phyloP scores from a whole-genome alignment of 2,888 invertebrate genomes.

The Achlya flavicornis region DNA sequence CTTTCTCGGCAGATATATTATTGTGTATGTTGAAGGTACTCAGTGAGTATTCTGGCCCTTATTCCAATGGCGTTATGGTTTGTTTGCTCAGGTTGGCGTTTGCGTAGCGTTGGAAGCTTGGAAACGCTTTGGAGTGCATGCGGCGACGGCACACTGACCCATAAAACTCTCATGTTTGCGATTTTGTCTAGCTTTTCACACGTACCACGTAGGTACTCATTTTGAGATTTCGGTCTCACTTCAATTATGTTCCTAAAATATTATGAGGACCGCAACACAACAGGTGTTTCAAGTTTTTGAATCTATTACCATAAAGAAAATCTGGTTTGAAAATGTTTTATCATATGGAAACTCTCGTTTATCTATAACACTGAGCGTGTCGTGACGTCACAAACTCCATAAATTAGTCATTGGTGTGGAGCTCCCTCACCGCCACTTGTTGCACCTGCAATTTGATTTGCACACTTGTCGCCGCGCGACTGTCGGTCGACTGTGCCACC shows the following conservation, averaged over 20 bases:
- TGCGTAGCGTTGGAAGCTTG: not conserved
- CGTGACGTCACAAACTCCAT: not conserved
- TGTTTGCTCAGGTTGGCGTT: not conserved
- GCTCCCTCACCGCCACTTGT: constrained; percentile 15
- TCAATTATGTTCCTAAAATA: constrained; percentile 2
- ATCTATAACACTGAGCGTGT: not conserved
- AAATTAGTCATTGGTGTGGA: not conserved
- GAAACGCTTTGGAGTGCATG: constrained; percentile 8
- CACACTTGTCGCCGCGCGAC: constrained; percentile 16
- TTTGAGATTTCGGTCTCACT: constrained; percentile 14
- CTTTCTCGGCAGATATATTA: constrained; percentile 14
- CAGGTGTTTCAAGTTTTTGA: not conserved
- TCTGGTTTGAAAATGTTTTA: not conserved
- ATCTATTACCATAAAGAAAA: too few species aligned
- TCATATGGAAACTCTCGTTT: not conserved
- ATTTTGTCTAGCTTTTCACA: constrained; percentile 25
- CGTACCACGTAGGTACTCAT: constrained; percentile 10
- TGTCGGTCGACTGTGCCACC: not conserved
- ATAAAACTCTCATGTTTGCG: constrained; percentile 32
- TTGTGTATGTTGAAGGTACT: not conserved
- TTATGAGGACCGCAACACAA: not conserved
- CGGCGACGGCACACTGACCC: constrained; percentile 30
- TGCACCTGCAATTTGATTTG: constrained; percentile 15
- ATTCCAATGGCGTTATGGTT: not conserved
- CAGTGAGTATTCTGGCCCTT: not conserved